phyloP scores from a whole-genome alignment of 2,797 vertebrate species.

The Chiroxiphia lanceolata region DNA sequence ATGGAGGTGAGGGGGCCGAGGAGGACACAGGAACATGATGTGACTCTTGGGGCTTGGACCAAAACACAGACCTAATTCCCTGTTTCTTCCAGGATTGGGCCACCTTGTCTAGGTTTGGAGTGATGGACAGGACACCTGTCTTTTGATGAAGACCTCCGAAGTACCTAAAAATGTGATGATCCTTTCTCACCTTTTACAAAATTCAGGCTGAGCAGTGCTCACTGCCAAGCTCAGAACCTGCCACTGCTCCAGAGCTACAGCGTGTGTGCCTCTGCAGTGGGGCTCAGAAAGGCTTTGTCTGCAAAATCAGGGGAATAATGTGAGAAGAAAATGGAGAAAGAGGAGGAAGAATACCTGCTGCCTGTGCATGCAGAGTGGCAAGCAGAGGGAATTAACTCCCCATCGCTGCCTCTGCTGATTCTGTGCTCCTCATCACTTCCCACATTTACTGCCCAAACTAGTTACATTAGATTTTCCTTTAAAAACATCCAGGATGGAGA shows the following conservation, averaged over 20 bases:
- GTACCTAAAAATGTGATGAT: not conserved
- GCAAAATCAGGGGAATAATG: not conserved
- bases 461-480: not conserved
- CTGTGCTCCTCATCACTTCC: not conserved
- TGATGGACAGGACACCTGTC: not conserved
- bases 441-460: not conserved
- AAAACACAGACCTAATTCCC: not conserved
- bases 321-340: not conserved
- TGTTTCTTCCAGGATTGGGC: not conserved
- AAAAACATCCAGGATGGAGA: not conserved
- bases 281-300: not conserved
- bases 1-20: accelerated
- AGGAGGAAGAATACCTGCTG: not conserved
- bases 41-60: not conserved
- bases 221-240: not conserved
- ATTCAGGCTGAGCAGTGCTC: not conserved
- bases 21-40: accelerated
- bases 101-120: not conserved
- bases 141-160: not conserved
- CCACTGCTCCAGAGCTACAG: not conserved
- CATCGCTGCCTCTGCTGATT: not conserved
- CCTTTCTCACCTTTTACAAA: not conserved
- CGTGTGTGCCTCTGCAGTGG: accelerated
- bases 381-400: not conserved
- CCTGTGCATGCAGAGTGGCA: not conserved